Conservation (phyloP, 1,140 invertebrate genomes). For the Forficula auricularia region DNA sequence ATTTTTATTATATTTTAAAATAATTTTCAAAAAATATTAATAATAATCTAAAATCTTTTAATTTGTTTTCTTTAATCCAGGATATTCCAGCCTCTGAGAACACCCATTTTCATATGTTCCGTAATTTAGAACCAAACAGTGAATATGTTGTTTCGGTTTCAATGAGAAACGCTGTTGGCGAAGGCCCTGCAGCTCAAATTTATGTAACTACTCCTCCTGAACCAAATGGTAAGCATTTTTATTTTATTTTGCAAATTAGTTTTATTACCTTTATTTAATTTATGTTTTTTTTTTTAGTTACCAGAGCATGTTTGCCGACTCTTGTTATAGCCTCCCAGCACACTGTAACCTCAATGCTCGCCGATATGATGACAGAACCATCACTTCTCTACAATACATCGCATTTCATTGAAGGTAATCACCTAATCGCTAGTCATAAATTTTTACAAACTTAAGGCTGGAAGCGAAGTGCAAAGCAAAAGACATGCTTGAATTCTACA, state of each 20-base stretch:
- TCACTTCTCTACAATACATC: slow-evolving; percentile 32
- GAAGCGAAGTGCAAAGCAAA: no score
- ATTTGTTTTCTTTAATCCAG: slow-evolving; percentile 27
- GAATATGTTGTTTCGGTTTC: slow-evolving; percentile 59
- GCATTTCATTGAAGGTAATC: slow-evolving; percentile 23
- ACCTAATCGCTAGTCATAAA: no score
- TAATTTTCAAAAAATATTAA: no score
- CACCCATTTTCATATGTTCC: slow-evolving; percentile 54
- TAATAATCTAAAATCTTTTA: no score
- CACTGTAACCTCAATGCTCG: slow-evolving; percentile 45
- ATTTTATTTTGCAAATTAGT: no score
- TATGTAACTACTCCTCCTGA: slow-evolving; percentile 44
- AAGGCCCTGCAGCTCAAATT: slow-evolving; percentile 47
- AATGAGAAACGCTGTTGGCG: slow-evolving; percentile 62
- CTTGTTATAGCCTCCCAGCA: slow-evolving; percentile 52
- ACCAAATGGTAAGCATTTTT: slow-evolving; percentile 34
- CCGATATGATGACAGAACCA: slow-evolving; percentile 43
- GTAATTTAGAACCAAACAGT: slow-evolving; percentile 51
- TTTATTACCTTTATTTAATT: slow-evolving; percentile 5
- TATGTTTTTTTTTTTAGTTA: slow-evolving; percentile 25
- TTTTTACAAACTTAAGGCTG: no score
- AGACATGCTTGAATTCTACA: no score
- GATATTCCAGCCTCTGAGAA: slow-evolving; percentile 53
- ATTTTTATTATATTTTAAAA: no score
- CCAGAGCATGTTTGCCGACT: slow-evolving; percentile 41